Evolutionary conservation across 1,140 invertebrate genomes (phyloP).

Genomic region (Aphelinus atriplicis): DNA sequence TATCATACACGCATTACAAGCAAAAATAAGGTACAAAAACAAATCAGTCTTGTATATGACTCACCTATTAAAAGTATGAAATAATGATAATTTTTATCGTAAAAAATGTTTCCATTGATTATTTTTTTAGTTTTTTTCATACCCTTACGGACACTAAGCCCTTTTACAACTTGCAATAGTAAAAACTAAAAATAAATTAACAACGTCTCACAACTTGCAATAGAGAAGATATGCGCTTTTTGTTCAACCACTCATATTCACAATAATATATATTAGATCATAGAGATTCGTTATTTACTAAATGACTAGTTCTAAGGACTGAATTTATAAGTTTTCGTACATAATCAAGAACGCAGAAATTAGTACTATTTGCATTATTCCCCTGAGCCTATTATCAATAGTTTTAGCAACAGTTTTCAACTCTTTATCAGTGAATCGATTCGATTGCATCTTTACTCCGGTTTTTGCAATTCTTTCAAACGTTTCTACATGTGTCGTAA

Average conservation of each 20-base stretch:
- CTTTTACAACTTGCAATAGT: too few species aligned
- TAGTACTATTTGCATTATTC: slow-evolving; percentile 36
- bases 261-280: slow-evolving; percentile 33
- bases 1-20: slow-evolving; percentile 5
- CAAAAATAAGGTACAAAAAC: slow-evolving; percentile 26
- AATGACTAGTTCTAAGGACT: slow-evolving; percentile 48
- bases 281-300: slow-evolving; percentile 37
- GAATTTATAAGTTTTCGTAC: slow-evolving; percentile 45
- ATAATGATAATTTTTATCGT: neutral
- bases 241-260: slow-evolving; percentile 32
- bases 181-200: neutral
- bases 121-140: too few species aligned
- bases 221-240: slow-evolving; percentile 27
- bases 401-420: slow-evolving; percentile 25
- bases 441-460: slow-evolving; percentile 5
- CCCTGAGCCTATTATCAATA: slow-evolving; percentile 44
- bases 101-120: neutral
- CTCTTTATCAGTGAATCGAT: slow-evolving; percentile 4
- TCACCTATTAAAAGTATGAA: neutral
- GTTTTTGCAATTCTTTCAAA: neutral
- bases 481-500: slow-evolving; percentile 1
- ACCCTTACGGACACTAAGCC: too few species aligned
- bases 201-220: slow-evolving; percentile 3
- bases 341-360: slow-evolving; percentile 38
- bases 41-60: slow-evolving; percentile 37